Conservation (phyloP, 2,113 vertebrate species). For the Scomber japonicus region DNA sequence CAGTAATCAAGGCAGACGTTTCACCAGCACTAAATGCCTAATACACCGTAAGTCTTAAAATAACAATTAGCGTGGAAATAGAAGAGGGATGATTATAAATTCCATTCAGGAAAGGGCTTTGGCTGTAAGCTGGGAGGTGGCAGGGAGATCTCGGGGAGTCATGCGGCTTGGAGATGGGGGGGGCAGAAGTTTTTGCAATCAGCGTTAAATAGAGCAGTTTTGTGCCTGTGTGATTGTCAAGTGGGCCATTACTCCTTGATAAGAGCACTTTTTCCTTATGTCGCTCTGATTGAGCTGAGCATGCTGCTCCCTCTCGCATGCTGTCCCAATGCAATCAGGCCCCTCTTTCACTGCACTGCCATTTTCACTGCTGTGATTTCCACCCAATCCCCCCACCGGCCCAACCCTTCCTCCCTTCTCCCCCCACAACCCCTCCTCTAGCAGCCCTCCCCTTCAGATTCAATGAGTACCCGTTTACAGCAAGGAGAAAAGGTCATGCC, state of each 20-base stretch:
- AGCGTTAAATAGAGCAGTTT: slow-evolving; percentile 95
- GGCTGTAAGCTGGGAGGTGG: slow-evolving; percentile 88
- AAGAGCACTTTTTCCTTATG: slow-evolving; percentile 88
- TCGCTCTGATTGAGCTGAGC: slow-evolving; percentile 91
- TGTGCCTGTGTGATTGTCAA: slow-evolving; percentile 99
- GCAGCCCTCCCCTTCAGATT: slow-evolving; percentile 60
- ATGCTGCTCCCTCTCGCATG: slow-evolving; percentile 87
- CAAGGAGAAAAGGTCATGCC: slow-evolving; percentile 83
- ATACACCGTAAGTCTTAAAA: slow-evolving; percentile 84
- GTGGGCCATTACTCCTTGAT: slow-evolving; percentile 98
- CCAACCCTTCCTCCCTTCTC: slow-evolving; percentile 35
- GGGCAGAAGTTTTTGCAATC: slow-evolving; percentile 92
- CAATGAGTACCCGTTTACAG: slow-evolving; percentile 77
- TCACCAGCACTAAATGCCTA: slow-evolving; percentile 63
- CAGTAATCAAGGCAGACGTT: slow-evolving; percentile 76
- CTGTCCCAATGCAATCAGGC: slow-evolving; percentile 92
- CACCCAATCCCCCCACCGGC: slow-evolving; percentile 56
- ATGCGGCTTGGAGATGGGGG: slow-evolving; percentile 90
- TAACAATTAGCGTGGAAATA: slow-evolving; percentile 93
- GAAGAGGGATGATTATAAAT: slow-evolving; percentile 93
- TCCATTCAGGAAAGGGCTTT: slow-evolving; percentile 92
- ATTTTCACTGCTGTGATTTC: slow-evolving; percentile 90
- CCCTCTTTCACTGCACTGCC: slow-evolving; percentile 85
- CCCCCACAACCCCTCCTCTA: slow-evolving; percentile 5
- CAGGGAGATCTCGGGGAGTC: slow-evolving; percentile 84